These are phyloP conservation scores for Pimephales promelas DNA, from an alignment of 2,113 vertebrate genomes.

Conservation along the genomic window DNA sequence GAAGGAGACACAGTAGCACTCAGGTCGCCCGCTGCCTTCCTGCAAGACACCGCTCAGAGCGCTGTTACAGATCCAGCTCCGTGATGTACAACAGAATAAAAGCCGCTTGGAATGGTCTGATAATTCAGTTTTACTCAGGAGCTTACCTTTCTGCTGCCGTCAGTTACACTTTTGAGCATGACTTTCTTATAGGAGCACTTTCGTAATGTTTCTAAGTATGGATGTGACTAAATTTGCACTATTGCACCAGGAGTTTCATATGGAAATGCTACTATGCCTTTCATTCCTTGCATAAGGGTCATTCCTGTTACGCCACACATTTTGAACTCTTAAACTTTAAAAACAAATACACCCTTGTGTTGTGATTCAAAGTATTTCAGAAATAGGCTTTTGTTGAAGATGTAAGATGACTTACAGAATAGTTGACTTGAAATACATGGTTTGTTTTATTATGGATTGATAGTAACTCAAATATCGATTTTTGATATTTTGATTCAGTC, in stretches of 20 bases:
- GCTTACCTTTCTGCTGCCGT: slow-evolving; percentile 17
- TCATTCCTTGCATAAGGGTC: background rate
- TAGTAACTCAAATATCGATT: background rate
- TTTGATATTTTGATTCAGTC: background rate
- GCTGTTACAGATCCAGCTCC: slow-evolving; percentile 8
- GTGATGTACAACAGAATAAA: background rate
- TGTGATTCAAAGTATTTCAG: background rate
- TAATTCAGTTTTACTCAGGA: slow-evolving; percentile 38
- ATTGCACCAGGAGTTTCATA: slow-evolving; percentile 29
- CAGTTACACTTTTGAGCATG: slow-evolving; percentile 33
- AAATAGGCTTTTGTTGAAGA: background rate
- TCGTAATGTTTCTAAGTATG: slow-evolving; percentile 42
- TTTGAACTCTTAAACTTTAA: background rate
- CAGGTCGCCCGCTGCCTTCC: background rate
- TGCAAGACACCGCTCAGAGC: slow-evolving; percentile 15
- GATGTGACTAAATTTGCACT: slow-evolving; percentile 46
- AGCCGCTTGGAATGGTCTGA: background rate
- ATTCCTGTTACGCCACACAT: slow-evolving; percentile 11
- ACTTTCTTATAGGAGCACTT: slow-evolving; percentile 30
- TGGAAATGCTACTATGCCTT: slow-evolving; percentile 27
- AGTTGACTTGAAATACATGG: background rate
- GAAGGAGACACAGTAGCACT: slow-evolving; percentile 16
- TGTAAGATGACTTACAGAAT: background rate
- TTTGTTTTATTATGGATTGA: background rate
- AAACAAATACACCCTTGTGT: background rate